Percentiles rank a stretch among this genome's conserved stretches.
These are phyloP conservation scores for Colletes gigas DNA, from an alignment of 1,140 invertebrate genomes.

Conservation along the genomic window DNA sequence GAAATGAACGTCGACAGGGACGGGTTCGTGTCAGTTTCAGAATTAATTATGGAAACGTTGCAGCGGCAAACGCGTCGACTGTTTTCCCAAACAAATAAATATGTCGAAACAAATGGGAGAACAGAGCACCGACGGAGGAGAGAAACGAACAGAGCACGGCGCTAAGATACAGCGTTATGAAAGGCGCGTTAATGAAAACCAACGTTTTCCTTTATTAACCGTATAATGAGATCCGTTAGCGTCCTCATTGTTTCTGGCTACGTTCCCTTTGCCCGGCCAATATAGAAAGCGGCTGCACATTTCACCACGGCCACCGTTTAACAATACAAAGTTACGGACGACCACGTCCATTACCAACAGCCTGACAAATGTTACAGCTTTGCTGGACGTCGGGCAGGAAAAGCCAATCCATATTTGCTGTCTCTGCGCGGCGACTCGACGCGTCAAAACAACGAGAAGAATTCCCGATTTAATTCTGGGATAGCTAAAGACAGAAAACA, in stretches of 20 bases:
- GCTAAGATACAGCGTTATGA: not conserved
- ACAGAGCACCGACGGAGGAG: no score
- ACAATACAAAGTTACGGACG: not conserved
- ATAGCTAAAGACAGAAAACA: no score
- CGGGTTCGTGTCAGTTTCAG: no score
- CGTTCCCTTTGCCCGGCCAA: no score
- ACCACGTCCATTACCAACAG: not conserved
- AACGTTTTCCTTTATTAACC: slow-evolving; percentile 10
- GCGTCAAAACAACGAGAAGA: not conserved
- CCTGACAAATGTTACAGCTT: not conserved
- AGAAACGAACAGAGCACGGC: not conserved
- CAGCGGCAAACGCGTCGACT: not conserved
- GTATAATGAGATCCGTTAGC: not conserved
- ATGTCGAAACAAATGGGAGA: not conserved
- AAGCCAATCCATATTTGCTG: not conserved
- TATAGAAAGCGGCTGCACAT: not conserved
- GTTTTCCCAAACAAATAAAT: not conserved
- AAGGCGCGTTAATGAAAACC: slow-evolving; percentile 12
- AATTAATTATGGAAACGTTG: not conserved
- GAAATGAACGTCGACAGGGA: not conserved
- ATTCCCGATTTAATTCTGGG: no score
- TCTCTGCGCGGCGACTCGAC: not conserved
- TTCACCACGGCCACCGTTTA: not conserved
- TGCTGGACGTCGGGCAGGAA: not conserved
- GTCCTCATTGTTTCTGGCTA: no score